Evolutionary conservation across 2,888 invertebrate genomes (phyloP), one percentile per base, ranked within the genome.

Genomic region (Trypoxylon attenuatum): DNA sequence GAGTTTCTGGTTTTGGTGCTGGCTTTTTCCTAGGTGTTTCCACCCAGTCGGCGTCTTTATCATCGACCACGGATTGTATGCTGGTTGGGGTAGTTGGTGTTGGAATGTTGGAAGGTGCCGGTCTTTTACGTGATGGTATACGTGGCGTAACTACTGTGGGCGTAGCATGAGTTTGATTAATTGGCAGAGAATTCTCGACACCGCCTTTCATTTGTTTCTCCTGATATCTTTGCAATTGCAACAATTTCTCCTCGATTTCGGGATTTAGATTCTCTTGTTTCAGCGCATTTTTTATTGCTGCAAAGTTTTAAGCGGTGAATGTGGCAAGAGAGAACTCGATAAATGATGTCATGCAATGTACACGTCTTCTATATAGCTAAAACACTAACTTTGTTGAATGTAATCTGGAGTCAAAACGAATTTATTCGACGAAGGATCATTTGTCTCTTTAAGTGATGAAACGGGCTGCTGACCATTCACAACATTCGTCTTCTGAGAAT

Each of bases 381-480:
- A 33, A 66, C 87, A 91, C 93, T 92, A 90, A 95, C 96, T 96
- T 91, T 97, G 96, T 86, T 96, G 96, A 77, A 97, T 96, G 84
- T 96, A 96, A 88, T 96, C 96, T 54, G 96, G 94, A 10, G 96
- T 96, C 66, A 97, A 91, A 76, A 96, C 93, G 88, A 96, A 96
- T 88, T 94, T 91, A 80, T 90, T 89, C 33, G 85, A 77, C 52
- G 83, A 77, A 38, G 87, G 81, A 63, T 85, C 81, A 54, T 60
- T 80, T 23, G 78, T 74, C 8, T 87, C 86, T 69, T 84, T 84
- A 2, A 78, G 42, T 3, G 82, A 78, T 64, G 87, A 86, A 43
- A 83, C 74, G 16, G 85, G 84, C 68, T 86, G 85, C 74, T 88
- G 83, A 16, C 86, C 86, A 72, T 86, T 86, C 1, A 82, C 83